Evolutionary conservation across 2,888 invertebrate species (phyloP).

Genomic region (Cetonia aurata): DNA sequence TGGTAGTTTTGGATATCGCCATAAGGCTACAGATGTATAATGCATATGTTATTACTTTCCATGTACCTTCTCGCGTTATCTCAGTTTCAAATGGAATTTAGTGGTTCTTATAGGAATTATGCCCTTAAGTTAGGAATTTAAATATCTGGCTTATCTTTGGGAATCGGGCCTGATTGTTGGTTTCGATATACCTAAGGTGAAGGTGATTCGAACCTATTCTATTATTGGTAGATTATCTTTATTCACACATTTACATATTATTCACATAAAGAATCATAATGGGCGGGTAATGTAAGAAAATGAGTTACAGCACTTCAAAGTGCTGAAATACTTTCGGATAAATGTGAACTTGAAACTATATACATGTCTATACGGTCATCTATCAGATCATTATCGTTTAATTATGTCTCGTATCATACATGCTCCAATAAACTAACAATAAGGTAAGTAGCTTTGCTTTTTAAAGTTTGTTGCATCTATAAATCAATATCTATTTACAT

Average conservation of each 20-base stretch:
- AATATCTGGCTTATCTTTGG: conserved; percentile 1
- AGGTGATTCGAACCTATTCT: not conserved
- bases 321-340: not conserved
- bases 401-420: too few species aligned
- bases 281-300: too few species aligned
- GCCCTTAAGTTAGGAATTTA: not conserved
- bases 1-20: not conserved
- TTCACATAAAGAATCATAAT: too few species aligned
- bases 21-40: conserved; percentile 10
- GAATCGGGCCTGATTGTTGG: conserved; percentile 2
- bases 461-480: too few species aligned
- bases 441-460: too few species aligned
- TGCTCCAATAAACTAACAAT: too few species aligned
- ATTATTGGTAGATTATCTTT: too few species aligned
- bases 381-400: too few species aligned
- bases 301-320: not conserved
- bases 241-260: too few species aligned
- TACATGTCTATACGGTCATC: too few species aligned
- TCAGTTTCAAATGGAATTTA: conserved; percentile 24
- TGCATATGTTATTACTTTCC: conserved; percentile 21
- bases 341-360: too few species aligned
- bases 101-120: not conserved
- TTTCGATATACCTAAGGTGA: not conserved
- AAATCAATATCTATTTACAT: too few species aligned
- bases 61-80: conserved; percentile 26